phyloP scores from a whole-genome alignment of 1,140 invertebrate species.

The Bilobella aurantiaca region DNA sequence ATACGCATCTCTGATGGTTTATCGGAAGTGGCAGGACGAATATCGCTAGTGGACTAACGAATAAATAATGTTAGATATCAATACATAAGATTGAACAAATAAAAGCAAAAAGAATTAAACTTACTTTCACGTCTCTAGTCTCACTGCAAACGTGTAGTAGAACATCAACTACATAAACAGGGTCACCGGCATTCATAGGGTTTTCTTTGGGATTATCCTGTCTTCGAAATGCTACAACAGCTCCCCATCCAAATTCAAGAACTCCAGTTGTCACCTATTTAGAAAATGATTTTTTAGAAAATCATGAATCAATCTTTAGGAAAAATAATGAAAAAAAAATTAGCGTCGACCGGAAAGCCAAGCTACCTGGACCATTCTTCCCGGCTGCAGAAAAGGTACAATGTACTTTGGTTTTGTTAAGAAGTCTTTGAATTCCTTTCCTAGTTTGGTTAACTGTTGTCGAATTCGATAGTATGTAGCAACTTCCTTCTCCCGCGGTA shows the following conservation, averaged over 20 bases:
- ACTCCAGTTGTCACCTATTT: constrained; percentile 68
- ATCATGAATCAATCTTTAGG: too few species aligned
- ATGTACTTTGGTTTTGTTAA: constrained; percentile 79
- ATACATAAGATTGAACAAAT: constrained; percentile 37
- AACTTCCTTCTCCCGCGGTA: constrained; percentile 66
- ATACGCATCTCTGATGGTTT: constrained; percentile 78
- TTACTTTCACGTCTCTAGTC: constrained; percentile 41
- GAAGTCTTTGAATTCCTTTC: constrained; percentile 61
- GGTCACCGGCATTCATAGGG: constrained; percentile 36
- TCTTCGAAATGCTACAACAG: constrained; percentile 85
- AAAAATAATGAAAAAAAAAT: too few species aligned
- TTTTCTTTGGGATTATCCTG: constrained; percentile 43
- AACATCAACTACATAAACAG: constrained; percentile 64
- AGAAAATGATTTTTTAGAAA: too few species aligned
- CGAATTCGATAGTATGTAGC: constrained; percentile 73
- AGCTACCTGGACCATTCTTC: constrained; percentile 75
- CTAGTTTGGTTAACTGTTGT: constrained; percentile 64
- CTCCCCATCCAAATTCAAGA: constrained; percentile 90
- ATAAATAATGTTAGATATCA: constrained; percentile 2
- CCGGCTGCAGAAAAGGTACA: constrained; percentile 86
- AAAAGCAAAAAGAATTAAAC: too few species aligned
- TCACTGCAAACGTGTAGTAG: constrained; percentile 62
- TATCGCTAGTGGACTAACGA: constrained; percentile 15
- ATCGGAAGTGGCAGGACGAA: constrained; percentile 36
- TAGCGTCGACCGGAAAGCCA: too few species aligned